A percentile compares a stretch with the other conserved stretches of the same genome.
Evolutionary conservation across 2,113 vertebrate species (phyloP).

Genomic region (Buteo buteo): DNA sequence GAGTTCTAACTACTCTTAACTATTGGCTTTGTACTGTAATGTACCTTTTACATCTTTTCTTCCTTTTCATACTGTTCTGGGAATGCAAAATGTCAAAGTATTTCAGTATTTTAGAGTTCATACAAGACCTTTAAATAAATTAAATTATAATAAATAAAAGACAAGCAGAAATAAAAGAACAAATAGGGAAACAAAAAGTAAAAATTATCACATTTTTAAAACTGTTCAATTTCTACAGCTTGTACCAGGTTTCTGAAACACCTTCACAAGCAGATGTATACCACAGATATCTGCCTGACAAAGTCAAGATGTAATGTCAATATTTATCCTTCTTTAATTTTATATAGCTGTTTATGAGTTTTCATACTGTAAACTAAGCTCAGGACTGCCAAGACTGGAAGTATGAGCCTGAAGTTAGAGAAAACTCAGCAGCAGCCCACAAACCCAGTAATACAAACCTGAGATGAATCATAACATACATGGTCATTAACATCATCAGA

Average conservation of each 20-base stretch:
- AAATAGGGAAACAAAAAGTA: neutral
- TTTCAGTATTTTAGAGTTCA: neutral
- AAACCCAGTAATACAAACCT: neutral
- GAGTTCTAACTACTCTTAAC: neutral
- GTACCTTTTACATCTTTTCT: neutral
- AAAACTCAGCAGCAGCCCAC: neutral
- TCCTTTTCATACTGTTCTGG: neutral
- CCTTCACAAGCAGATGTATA: accelerated
- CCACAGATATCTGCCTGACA: neutral
- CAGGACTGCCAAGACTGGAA: neutral
- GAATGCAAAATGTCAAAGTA: neutral
- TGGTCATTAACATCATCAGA: neutral
- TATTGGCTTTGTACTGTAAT: neutral
- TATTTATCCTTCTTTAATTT: neutral
- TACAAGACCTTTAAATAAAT: neutral
- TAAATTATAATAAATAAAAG: neutral
- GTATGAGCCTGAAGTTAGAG: neutral
- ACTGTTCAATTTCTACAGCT: neutral
- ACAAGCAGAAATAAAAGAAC: neutral
- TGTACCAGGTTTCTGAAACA: neutral
- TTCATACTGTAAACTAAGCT: neutral
- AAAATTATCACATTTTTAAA: neutral
- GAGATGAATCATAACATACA: neutral
- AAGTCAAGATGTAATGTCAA: neutral
- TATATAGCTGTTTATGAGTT: neutral